Conservation (phyloP, 2,797 vertebrate genomes). For the Tadarida brasiliensis region DNA sequence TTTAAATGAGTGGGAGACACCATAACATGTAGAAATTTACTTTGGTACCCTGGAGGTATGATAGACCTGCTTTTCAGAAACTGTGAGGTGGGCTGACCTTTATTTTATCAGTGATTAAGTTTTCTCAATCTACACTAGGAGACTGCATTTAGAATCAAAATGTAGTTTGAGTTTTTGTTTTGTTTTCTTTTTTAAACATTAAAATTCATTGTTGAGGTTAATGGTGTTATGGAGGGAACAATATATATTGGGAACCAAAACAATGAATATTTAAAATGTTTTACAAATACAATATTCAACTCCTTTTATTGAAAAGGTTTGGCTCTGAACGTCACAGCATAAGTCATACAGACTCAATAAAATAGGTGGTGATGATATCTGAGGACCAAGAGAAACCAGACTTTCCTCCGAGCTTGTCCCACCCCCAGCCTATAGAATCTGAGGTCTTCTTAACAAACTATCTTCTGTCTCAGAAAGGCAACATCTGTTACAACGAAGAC, state of each 20-base stretch:
- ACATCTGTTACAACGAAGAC: background rate
- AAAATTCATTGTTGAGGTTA: constrained; percentile 12
- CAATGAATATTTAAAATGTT: background rate
- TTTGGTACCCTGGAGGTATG: background rate
- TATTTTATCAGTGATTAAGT: background rate
- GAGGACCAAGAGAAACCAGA: background rate
- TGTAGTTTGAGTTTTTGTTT: background rate
- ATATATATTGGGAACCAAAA: background rate
- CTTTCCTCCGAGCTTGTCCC: background rate
- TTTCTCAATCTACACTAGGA: background rate
- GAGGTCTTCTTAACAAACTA: background rate
- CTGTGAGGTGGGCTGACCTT: background rate
- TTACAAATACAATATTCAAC: constrained; percentile 9
- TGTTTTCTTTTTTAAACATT: background rate
- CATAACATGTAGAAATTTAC: background rate
- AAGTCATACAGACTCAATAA: background rate
- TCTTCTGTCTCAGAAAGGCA: background rate
- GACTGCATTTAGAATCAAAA: background rate
- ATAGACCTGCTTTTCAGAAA: background rate
- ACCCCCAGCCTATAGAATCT: background rate
- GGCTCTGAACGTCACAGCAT: background rate
- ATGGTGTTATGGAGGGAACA: background rate
- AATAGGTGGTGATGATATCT: background rate
- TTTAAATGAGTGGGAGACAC: background rate
- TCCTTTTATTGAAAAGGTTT: background rate